Evolutionary conservation across 2,888 invertebrate genomes (phyloP).

Genomic region (Branchellion lobata): DNA sequence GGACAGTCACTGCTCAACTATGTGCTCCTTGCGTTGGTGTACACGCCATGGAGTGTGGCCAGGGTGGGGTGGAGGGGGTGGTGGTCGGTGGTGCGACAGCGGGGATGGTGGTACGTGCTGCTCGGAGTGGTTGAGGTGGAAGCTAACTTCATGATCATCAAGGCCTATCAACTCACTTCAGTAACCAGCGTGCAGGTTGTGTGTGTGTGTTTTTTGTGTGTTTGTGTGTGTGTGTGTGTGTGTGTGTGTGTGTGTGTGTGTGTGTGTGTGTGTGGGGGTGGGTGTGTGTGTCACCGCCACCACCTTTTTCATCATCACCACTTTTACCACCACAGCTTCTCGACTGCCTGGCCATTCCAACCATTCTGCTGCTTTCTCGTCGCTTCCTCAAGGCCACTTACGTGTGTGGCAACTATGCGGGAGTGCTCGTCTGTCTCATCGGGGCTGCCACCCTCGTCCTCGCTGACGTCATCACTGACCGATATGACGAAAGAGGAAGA

Average conservation of each 20-base stretch:
- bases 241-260: neutral
- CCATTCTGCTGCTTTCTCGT: conserved; percentile 76
- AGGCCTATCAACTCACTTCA: conserved; percentile 76
- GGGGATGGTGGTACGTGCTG: conserved; percentile 77
- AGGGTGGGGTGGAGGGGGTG: conserved; percentile 68
- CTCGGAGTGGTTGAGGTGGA: conserved; percentile 81
- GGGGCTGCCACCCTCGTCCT: conserved; percentile 80
- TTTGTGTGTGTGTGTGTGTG: neutral
- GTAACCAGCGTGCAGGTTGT: conserved; percentile 73
- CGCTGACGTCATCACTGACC: conserved; percentile 71
- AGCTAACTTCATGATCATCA: conserved; percentile 78
- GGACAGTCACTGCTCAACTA: conserved; percentile 66
- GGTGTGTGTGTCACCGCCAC: neutral
- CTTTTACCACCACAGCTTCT: conserved; percentile 68
- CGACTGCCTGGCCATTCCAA: conserved; percentile 81
- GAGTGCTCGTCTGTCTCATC: conserved; percentile 77
- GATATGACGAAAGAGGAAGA: conserved; percentile 33
- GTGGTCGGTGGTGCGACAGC: conserved; percentile 69
- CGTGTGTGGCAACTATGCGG: conserved; percentile 74
- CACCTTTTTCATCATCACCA: neutral
- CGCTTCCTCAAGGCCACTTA: conserved; percentile 76
- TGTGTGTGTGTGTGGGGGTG: too few relatives aligned
- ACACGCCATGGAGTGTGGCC: conserved; percentile 75
- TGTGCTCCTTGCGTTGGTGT: conserved; percentile 74
- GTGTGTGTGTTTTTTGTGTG: too few relatives aligned